These are phyloP conservation scores for Danio kyathit DNA, from an alignment of 2,797 vertebrate genomes.

Conservation along the genomic window DNA sequence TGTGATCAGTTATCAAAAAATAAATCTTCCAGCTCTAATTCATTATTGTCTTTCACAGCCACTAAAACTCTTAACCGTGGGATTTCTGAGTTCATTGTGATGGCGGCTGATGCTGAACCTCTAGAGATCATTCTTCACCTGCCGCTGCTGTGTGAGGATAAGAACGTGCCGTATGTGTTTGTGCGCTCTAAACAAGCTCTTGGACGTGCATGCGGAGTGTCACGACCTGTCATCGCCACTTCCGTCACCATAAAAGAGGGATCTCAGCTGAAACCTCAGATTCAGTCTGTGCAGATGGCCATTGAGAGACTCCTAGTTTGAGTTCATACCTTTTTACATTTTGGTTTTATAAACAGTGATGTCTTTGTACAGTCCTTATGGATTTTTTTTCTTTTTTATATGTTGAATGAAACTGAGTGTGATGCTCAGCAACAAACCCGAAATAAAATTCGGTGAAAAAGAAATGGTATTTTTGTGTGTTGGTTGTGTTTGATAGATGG, in stretches of 20 bases:
- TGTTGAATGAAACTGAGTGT: neutral
- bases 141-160: conserved; percentile 95
- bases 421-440: neutral
- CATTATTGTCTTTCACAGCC: conserved; percentile 74
- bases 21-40: neutral
- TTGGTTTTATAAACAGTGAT: neutral
- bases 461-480: neutral
- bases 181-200: conserved; percentile 97
- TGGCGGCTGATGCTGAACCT: conserved; percentile 96
- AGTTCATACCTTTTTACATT: conserved; percentile 50
- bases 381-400: neutral
- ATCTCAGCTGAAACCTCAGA: conserved; percentile 96
- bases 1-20: too few relatives aligned
- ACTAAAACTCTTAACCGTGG: conserved; percentile 98
- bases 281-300: conserved; percentile 93
- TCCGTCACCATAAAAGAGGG: conserved; percentile 98
- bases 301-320: conserved; percentile 96
- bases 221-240: conserved; percentile 93
- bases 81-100: conserved; percentile 96
- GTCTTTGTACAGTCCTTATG: conserved; percentile 1
- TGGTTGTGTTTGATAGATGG: neutral
- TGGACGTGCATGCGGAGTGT: conserved; percentile 93
- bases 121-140: conserved; percentile 98
- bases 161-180: conserved; percentile 97
- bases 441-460: conserved; percentile 39